Conservation (phyloP, 1,140 invertebrate species). For the Cotesia typhae region DNA sequence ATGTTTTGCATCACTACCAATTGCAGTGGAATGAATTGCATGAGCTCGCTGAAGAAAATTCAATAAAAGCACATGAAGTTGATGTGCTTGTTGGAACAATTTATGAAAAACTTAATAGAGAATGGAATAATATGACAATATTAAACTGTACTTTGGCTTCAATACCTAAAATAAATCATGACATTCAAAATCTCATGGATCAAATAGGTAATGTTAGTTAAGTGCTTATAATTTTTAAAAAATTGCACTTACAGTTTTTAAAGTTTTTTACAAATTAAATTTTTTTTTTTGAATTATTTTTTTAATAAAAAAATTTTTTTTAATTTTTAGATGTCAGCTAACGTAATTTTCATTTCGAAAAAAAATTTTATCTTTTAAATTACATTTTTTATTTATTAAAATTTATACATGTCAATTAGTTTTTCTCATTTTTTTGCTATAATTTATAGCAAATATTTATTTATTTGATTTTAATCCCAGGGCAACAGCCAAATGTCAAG, state of each 20-base stretch:
- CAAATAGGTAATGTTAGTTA: constrained; percentile 65
- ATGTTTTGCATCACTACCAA: constrained; percentile 72
- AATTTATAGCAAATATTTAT: too few species aligned
- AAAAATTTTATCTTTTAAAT: too few species aligned
- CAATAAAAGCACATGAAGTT: constrained; percentile 68
- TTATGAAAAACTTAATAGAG: constrained; percentile 66
- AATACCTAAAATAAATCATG: constrained; percentile 70
- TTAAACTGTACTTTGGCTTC: constrained; percentile 67
- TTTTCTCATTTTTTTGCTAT: too few species aligned
- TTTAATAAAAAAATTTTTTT: too few species aligned
- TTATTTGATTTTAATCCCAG: too few species aligned
- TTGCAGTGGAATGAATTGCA: constrained; percentile 74
- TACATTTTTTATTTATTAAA: neutral
- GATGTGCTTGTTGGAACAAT: constrained; percentile 69
- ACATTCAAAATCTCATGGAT: constrained; percentile 69
- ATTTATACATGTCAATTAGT: neutral
- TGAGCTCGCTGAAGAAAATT: constrained; percentile 71
- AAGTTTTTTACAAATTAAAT: too few species aligned
- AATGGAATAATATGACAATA: constrained; percentile 66
- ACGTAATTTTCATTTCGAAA: too few species aligned
- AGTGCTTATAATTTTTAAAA: neutral
- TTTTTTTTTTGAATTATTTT: too few species aligned
- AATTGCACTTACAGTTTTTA: too few species aligned
- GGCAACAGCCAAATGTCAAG: too few species aligned
- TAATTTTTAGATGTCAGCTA: too few species aligned